Evolutionary conservation across 2,113 vertebrate genomes (phyloP).

Genomic region (Bungarus multicinctus): DNA sequence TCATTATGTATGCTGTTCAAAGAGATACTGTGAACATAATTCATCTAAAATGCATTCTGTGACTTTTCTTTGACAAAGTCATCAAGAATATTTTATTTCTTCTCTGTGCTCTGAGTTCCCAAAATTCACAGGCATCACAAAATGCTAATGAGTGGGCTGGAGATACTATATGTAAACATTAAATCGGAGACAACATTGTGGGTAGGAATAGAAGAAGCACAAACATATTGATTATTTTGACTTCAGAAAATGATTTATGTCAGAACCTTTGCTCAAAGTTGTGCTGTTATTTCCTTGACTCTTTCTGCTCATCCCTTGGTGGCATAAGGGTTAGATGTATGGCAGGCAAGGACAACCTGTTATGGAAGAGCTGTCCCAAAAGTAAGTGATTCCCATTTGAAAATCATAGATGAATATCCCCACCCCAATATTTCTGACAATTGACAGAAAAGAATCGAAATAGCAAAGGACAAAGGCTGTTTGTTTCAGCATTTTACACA

Average conservation of each 20-base stretch:
- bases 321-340: conserved; percentile 11
- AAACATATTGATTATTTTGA: conserved; percentile 3
- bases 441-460: conserved; percentile 36
- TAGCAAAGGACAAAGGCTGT: conserved; percentile 20
- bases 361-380: conserved; percentile 33
- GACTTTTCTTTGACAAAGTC: neutral
- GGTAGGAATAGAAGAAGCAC: neutral
- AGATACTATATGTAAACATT: conserved; percentile 2
- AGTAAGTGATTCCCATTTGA: conserved; percentile 39
- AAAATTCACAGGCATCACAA: neutral
- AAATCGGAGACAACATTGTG: neutral
- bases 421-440: conserved; percentile 12
- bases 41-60: conserved; percentile 26
- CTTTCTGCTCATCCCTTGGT: neutral
- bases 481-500: conserved; percentile 45
- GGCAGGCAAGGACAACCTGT: conserved; percentile 14
- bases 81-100: conserved; percentile 12
- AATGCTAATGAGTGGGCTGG: conserved; percentile 14
- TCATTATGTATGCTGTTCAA: conserved; percentile 22
- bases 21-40: conserved; percentile 28
- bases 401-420: conserved; percentile 6
- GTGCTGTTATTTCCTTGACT: neutral
- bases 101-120: neutral
- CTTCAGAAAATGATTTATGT: neutral
- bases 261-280: neutral